Base-by-base conservation (phyloP, 2,888 invertebrate genomes). In the Tetranychus truncatus region DNA sequence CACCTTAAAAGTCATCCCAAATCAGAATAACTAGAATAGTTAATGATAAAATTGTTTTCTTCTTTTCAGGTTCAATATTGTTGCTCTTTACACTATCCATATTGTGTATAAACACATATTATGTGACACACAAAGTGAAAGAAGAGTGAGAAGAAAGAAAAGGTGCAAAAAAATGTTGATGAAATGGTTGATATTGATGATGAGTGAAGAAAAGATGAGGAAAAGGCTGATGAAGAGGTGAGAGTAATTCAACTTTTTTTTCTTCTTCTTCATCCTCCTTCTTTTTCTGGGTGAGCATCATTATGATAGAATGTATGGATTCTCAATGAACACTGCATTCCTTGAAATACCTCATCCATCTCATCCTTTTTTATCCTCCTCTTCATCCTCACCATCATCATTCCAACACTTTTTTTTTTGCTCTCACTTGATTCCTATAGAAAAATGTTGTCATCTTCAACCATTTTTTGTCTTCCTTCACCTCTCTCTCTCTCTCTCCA, bases 401-500 rank as follows among this genome's bases (percentile, higher is more conserved):
- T 55, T 55, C 15, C 55, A 15, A 55, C 72, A n/a, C 72, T 34
- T 44, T 72, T 72, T 18, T 72, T 18, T 11, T n/a, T 34, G 3
- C 69, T 21, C 69, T 21, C 69, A 5, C 15, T 21, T 71, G 18
- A 24, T 71, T 24, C 18, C 18, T 24, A 21, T 20, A 66, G 18
- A 66, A 69, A 24, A 69, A 69, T 69, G 20, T 69, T 69, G 20
- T 24, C 72, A 72, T 15, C n/a, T 6, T 71, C 20, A 6, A 71
- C 71, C 18, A 7, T 18, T 66, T 20, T 66, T 66, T 11, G 6
- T 66, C 24, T 72, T 7, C 11, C 9, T 72, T 24, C 24, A 20
- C 24, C 6, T 72, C 72, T 72, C 72, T 72, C 20, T 72, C 72
- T 72, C 72, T 45, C 72, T 72, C 72, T 67, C 20, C 24, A 18